These are phyloP conservation scores for Nettapus auritus DNA, from an alignment of 2,113 vertebrate genomes.

Conservation along the genomic window DNA sequence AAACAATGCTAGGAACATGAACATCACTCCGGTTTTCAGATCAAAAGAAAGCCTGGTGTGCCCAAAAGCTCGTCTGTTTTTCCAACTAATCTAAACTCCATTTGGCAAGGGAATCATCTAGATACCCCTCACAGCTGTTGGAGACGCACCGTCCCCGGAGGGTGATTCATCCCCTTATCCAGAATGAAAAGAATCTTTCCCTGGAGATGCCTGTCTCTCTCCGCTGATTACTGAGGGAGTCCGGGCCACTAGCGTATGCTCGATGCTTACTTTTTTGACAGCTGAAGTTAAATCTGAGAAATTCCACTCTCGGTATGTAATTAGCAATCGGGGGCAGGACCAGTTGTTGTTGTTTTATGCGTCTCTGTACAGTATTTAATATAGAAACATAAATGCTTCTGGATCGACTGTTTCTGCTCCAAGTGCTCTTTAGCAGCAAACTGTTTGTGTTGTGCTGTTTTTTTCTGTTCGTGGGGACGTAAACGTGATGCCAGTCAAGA, in stretches of 20 bases:
- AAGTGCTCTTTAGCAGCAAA: background rate
- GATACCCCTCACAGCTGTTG: background rate
- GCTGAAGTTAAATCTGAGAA: background rate
- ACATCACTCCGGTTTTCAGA: background rate
- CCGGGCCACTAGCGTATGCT: background rate
- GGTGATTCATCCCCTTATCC: background rate
- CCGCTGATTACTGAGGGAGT: background rate
- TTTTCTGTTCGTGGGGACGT: background rate
- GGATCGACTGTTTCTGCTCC: background rate
- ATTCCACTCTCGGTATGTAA: background rate
- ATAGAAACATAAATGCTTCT: background rate
- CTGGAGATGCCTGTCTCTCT: background rate
- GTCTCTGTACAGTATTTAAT: background rate
- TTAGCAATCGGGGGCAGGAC: background rate
- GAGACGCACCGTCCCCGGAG: background rate
- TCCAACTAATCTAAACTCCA: background rate
- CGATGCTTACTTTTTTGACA: background rate
- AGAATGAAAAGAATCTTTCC: background rate
- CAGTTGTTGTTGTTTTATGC: background rate
- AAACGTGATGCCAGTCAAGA: background rate
- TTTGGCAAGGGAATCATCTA: background rate
- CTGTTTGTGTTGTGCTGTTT: background rate
- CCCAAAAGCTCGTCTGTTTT: conserved; percentile 17
- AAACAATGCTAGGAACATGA: background rate
- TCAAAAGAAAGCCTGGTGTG: background rate